Conservation (phyloP, 2,888 invertebrate species). For the Sphecodes monilicornis region DNA sequence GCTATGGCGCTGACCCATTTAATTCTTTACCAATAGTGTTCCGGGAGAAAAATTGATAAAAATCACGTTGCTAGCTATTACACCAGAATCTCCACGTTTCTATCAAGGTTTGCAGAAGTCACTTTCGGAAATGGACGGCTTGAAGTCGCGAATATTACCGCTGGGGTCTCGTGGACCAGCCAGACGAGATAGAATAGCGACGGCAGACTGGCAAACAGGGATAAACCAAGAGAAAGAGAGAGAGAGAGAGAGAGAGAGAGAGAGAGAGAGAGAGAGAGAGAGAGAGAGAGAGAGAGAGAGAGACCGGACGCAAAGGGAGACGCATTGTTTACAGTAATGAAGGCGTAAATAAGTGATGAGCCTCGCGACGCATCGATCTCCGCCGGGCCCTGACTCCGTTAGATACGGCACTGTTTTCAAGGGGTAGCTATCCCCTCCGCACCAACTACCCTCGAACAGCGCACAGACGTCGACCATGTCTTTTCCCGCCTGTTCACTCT, state of each 20-base stretch:
- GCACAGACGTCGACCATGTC: conserved; percentile 49
- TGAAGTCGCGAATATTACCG: conserved; percentile 28
- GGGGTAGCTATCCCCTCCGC: conserved; percentile 33
- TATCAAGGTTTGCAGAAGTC: conserved; percentile 52
- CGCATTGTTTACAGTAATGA: conserved; percentile 82
- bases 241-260: neutral
- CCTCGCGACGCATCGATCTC: conserved; percentile 77
- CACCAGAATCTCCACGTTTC: conserved; percentile 25
- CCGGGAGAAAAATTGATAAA: neutral
- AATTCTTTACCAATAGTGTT: too few relatives aligned
- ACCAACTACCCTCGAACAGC: conserved; percentile 34
- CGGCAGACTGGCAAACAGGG: conserved; percentile 34
- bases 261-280: conserved; percentile 4
- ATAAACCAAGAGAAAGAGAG: conserved; percentile 8
- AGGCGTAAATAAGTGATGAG: conserved; percentile 82
- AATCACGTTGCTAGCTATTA: neutral
- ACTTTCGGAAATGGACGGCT: conserved; percentile 66
- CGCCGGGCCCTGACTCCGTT: conserved; percentile 46
- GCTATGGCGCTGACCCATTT: too few relatives aligned
- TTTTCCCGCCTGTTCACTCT: conserved; percentile 47
- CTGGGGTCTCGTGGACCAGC: conserved; percentile 19
- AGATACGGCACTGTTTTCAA: conserved; percentile 55
- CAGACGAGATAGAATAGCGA: conserved; percentile 49
- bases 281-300: conserved; percentile 5
- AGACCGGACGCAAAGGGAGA: conserved; percentile 71